Conservation (phyloP, 1,140 invertebrate species). For the Dryas iulia region DNA sequence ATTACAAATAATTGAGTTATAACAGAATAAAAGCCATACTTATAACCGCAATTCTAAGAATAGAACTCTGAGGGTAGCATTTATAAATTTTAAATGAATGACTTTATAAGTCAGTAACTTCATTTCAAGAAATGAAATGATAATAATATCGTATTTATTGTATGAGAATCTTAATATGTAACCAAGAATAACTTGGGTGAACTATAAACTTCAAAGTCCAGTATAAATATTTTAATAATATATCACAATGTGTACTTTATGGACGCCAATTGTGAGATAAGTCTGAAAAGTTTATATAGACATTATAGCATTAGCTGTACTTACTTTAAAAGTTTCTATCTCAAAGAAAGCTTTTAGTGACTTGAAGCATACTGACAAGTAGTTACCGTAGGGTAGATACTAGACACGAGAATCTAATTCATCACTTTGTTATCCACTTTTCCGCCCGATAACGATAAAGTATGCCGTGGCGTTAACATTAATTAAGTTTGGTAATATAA, state of each 20-base stretch:
- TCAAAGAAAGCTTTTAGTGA: conserved; percentile 14
- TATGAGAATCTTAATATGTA: background rate
- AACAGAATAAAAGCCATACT: background rate
- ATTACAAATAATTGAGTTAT: background rate
- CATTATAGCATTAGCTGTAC: background rate
- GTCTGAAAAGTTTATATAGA: background rate
- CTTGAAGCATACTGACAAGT: background rate
- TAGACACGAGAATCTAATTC: background rate
- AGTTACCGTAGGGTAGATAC: background rate
- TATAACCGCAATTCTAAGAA: background rate
- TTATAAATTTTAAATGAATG: background rate
- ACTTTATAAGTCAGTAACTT: background rate
- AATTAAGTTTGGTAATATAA: too few relatives aligned
- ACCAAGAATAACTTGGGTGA: background rate
- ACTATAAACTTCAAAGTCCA: background rate
- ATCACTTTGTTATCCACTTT: background rate
- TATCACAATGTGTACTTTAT: conserved; percentile 5
- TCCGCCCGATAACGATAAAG: background rate
- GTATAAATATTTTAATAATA: conserved; percentile 14
- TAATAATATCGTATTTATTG: background rate
- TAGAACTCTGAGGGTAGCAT: background rate
- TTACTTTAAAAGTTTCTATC: conserved; percentile 8
- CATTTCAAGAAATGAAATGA: background rate
- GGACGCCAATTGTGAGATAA: background rate
- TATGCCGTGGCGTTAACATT: too few relatives aligned